A percentile compares a stretch with the other conserved stretches of the same genome.
phyloP scores from a whole-genome alignment of 2,113 vertebrate genomes.

The Dromas ardeola region DNA sequence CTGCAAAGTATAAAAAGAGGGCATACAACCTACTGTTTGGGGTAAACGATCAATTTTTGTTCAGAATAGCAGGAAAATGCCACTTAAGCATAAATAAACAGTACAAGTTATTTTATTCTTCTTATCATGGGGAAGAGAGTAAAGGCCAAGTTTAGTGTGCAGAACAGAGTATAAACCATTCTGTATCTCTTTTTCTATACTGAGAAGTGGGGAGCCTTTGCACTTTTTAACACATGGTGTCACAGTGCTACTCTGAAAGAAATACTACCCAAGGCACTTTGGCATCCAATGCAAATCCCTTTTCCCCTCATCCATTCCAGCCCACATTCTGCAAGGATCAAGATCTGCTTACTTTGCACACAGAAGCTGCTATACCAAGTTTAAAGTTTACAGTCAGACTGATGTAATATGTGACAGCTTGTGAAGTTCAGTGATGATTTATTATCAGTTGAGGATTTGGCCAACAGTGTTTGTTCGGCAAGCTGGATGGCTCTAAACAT shows the following conservation, averaged over 20 bases:
- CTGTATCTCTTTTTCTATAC: background rate
- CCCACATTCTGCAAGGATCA: background rate
- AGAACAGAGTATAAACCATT: background rate
- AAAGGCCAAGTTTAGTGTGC: background rate
- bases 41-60: background rate
- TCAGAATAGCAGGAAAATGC: background rate
- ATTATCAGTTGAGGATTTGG: background rate
- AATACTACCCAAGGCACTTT: background rate
- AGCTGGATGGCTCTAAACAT: background rate
- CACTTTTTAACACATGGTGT: background rate
- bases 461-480: background rate
- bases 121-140: background rate
- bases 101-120: background rate
- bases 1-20: background rate
- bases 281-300: background rate
- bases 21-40: background rate
- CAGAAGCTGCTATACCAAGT: background rate
- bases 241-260: background rate
- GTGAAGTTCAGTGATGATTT: background rate
- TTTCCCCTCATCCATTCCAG: background rate
- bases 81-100: background rate
- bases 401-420: background rate
- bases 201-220: background rate
- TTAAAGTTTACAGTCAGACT: background rate
- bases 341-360: background rate